These are phyloP conservation scores for Congeria kusceri DNA, from an alignment of 2,888 invertebrate genomes.

Conservation along the genomic window DNA sequence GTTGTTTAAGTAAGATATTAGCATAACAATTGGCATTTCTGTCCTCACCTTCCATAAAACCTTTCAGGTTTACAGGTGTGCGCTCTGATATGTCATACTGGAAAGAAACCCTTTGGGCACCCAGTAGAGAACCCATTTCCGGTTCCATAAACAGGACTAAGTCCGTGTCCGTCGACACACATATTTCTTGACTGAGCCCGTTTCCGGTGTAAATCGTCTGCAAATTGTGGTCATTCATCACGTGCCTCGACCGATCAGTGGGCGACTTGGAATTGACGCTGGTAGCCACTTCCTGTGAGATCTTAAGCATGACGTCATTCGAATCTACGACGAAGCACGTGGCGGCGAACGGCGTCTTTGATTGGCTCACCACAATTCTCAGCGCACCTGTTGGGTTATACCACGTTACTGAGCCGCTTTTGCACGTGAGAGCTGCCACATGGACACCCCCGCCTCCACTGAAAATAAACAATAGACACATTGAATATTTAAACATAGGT, in stretches of 20 bases:
- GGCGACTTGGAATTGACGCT: slow-evolving; percentile 40
- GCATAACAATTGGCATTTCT: not conserved
- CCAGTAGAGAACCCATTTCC: slow-evolving; percentile 58
- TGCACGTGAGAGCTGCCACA: slow-evolving; percentile 63
- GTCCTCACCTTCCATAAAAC: slow-evolving; percentile 70
- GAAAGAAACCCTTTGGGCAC: slow-evolving; percentile 65
- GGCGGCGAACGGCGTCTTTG: slow-evolving; percentile 49
- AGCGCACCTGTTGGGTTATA: slow-evolving; percentile 70
- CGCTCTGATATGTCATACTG: slow-evolving; percentile 66
- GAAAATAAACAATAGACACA: slow-evolving; percentile 54
- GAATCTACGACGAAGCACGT: slow-evolving; percentile 67
- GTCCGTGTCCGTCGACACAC: slow-evolving; percentile 59
- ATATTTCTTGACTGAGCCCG: slow-evolving; percentile 68
- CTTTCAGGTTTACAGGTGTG: slow-evolving; percentile 29
- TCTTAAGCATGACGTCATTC: slow-evolving; percentile 62
- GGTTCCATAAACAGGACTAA: slow-evolving; percentile 73
- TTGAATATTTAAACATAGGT: not conserved
- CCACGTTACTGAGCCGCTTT: slow-evolving; percentile 73
- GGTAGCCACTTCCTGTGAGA: slow-evolving; percentile 69
- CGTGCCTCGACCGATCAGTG: slow-evolving; percentile 19
- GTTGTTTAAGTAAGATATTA: not conserved
- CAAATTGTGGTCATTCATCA: slow-evolving; percentile 56
- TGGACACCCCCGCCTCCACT: slow-evolving; percentile 67
- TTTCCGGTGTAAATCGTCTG: slow-evolving; percentile 56
- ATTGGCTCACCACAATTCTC: slow-evolving; percentile 66